phyloP scores from a whole-genome alignment of 2,113 vertebrate genomes.

The Rhinopithecus roxellana region DNA sequence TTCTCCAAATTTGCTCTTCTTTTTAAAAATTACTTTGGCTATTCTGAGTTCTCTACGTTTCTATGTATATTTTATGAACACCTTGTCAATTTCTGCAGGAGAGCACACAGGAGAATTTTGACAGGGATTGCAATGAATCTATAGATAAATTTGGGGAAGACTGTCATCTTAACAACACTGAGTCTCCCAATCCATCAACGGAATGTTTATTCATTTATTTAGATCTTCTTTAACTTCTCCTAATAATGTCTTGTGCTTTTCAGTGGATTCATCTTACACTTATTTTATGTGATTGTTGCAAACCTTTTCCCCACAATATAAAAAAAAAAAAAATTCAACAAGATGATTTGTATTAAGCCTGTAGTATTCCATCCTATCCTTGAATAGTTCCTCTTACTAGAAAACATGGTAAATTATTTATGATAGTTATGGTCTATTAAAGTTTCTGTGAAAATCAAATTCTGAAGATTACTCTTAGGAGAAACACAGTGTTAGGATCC shows the following conservation, averaged over 20 bases:
- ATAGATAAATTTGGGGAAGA: not conserved
- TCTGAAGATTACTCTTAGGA: not conserved
- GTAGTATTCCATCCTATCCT: not conserved
- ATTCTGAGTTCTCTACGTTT: not conserved
- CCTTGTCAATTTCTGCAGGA: not conserved
- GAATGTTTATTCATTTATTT: not conserved
- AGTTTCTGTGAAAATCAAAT: not conserved
- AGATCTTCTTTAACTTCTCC: not conserved
- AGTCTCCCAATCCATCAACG: not conserved
- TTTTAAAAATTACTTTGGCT: not conserved
- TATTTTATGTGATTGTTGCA: not conserved
- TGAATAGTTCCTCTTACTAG: not conserved
- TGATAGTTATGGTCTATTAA: not conserved
- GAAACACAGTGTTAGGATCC: not conserved
- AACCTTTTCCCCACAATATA: not conserved
- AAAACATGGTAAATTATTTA: not conserved
- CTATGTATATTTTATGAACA: not conserved
- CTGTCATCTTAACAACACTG: not conserved
- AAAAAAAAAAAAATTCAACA: not conserved
- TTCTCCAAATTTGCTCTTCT: not conserved
- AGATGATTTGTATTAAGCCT: not conserved
- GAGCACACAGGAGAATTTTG: not conserved
- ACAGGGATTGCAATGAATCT: not conserved
- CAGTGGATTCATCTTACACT: not conserved
- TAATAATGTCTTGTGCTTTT: not conserved